Evolutionary conservation across 2,888 invertebrate genomes (phyloP), one percentile per base, ranked within the genome.

Genomic region (Mamestra brassicae): DNA sequence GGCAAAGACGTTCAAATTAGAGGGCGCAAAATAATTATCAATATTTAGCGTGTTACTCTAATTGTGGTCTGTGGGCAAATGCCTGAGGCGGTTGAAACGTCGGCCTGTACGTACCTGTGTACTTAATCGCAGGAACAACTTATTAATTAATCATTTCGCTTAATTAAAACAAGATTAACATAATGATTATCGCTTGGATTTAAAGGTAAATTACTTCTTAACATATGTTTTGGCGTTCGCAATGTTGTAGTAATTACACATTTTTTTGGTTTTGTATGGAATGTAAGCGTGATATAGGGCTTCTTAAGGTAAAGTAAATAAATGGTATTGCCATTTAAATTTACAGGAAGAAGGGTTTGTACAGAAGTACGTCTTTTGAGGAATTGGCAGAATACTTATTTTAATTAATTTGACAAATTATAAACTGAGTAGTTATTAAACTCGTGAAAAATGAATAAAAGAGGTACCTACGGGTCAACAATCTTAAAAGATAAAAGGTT

Each of bases 21-120:
- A 92, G 91, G 90, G 90, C 89, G 87, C 88, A 88, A 89, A 88
- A 90, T 87, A 92, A 93, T 93, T 92, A 92, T 88, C 87, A 88
- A 88, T 89, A 90, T 91, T 92, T 93, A 90, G 92, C 90, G 90
- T 90, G 91, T 91, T 90, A 87, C 87, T 90, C 90, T 92, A 91
- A 94, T 93, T 93, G 88, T 87, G 79, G 86, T 72, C 73, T 80
- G 85, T 47, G 69, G 74, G 50, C 26, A 79, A 82, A 81, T 80
- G 89, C 92, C 89, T 76, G 83, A 34, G 86, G 91, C 86, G 65
- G 75, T 83, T 65, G 15, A 64, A 79, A 87, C 85, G 76, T 85
- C 86, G 83, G 84, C 45, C 66, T 68, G 71, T 52, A 26, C 0
- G 17, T 74, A 78, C 85, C 85, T 76, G 83, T 87, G 89, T 77